These are phyloP conservation scores for Ennomos fuscantarius DNA, from an alignment of 2,888 invertebrate species.

Conservation along the genomic window DNA sequence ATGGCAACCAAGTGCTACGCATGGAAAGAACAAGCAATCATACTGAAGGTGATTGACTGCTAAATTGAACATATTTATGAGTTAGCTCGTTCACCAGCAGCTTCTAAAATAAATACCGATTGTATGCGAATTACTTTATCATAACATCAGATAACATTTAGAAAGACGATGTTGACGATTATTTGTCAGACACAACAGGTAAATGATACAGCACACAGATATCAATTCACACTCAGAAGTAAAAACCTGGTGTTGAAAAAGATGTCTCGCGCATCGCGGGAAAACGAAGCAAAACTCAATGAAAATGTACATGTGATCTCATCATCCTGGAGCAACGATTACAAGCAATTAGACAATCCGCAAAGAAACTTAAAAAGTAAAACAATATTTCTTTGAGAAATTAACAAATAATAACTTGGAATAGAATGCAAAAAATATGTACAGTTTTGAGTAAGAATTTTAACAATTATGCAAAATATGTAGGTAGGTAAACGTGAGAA, in stretches of 20 bases:
- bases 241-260: slow-evolving; percentile 46
- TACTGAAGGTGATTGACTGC: slow-evolving; percentile 11
- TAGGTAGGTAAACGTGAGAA: slow-evolving; percentile 60
- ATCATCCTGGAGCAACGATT: slow-evolving; percentile 28
- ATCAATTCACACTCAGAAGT: slow-evolving; percentile 27
- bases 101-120: slow-evolving; percentile 4
- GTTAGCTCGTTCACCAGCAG: background rate
- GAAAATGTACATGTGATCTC: slow-evolving; percentile 37
- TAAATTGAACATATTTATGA: slow-evolving; percentile 9
- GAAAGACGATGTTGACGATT: slow-evolving; percentile 14
- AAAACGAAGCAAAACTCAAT: slow-evolving; percentile 40
- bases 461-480: slow-evolving; percentile 46
- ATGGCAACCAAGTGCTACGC: slow-evolving; percentile 47
- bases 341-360: slow-evolving; percentile 9
- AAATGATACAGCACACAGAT: slow-evolving; percentile 13
- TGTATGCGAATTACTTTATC: slow-evolving; percentile 13
- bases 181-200: slow-evolving; percentile 25
- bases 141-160: slow-evolving; percentile 11
- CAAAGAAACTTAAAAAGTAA: background rate
- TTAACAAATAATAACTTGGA: background rate
- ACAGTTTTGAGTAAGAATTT: slow-evolving; percentile 55
- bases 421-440: slow-evolving; percentile 38
- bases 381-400: background rate
- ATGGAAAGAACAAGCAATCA: slow-evolving; percentile 35
- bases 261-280: slow-evolving; percentile 42